These are phyloP conservation scores for Sarcophaga bullata DNA, from an alignment of 1,140 invertebrate species.

Conservation along the genomic window DNA sequence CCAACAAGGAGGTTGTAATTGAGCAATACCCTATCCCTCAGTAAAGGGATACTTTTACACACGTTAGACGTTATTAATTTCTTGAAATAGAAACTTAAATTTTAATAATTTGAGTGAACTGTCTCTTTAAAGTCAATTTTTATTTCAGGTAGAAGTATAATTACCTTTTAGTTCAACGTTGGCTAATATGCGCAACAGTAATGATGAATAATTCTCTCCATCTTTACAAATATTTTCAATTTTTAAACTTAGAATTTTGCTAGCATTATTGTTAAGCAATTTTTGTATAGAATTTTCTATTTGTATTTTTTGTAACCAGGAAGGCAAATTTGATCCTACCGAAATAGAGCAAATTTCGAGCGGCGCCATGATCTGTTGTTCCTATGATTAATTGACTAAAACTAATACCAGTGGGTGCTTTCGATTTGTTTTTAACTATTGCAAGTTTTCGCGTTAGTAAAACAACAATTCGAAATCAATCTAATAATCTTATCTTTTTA, in stretches of 20 bases:
- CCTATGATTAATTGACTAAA: not conserved
- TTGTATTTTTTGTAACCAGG: constrained; percentile 54
- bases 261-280: constrained; percentile 49
- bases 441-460: no score
- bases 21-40: no score
- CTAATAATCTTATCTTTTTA: not conserved
- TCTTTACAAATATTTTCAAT: constrained; percentile 45
- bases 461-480: no score
- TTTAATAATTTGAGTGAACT: no score
- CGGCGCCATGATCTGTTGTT: not conserved
- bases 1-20: no score
- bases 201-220: constrained; percentile 54
- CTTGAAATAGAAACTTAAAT: no score
- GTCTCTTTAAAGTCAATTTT: not conserved
- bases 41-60: no score
- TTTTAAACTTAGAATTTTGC: constrained; percentile 46
- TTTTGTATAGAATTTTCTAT: constrained; percentile 52
- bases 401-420: no score
- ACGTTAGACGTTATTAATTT: no score
- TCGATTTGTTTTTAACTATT: no score
- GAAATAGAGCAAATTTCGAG: constrained; percentile 1
- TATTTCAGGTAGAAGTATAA: not conserved
- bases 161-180: constrained; percentile 54
- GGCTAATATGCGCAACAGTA: constrained; percentile 52
- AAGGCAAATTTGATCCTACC: constrained; percentile 38